Evolutionary conservation across 2,797 vertebrate genomes (phyloP).

Genomic region (Microtus californicus): DNA sequence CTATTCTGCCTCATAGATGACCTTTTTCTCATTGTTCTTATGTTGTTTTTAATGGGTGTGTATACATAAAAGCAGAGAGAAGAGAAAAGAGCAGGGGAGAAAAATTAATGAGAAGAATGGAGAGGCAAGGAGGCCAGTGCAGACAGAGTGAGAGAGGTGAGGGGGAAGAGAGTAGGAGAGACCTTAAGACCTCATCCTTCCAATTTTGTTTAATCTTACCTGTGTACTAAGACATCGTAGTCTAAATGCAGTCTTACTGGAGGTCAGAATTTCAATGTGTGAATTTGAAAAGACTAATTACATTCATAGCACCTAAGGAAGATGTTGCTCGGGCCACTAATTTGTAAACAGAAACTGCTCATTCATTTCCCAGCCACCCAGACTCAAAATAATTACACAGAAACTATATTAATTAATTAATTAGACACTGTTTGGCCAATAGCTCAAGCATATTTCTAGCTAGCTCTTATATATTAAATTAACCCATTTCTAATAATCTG

Average conservation of each 20-base stretch:
- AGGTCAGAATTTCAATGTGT: background rate
- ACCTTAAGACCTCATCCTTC: background rate
- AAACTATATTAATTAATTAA: too few species aligned
- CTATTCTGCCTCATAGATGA: background rate
- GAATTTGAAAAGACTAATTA: background rate
- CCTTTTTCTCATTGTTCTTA: background rate
- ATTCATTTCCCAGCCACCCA: too few species aligned
- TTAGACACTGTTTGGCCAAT: too few species aligned
- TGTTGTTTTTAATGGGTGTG: accelerated
- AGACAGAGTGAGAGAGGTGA: background rate
- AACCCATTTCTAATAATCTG: too few species aligned
- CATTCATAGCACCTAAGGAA: background rate
- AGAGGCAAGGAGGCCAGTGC: background rate
- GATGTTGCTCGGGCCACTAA: background rate
- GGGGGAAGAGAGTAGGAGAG: background rate
- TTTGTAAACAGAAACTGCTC: too few species aligned
- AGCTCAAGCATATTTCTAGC: too few species aligned
- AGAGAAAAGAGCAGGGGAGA: background rate
- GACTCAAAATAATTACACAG: too few species aligned
- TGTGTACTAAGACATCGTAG: background rate
- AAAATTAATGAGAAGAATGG: background rate
- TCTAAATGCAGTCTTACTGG: background rate
- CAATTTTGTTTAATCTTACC: background rate
- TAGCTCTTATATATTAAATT: too few species aligned
- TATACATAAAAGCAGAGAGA: too few species aligned